A percentile compares a stretch with the other conserved stretches of the same genome.
These are phyloP conservation scores for Rhinichthys osculus DNA, from an alignment of 2,797 vertebrate species.

Conservation along the genomic window DNA sequence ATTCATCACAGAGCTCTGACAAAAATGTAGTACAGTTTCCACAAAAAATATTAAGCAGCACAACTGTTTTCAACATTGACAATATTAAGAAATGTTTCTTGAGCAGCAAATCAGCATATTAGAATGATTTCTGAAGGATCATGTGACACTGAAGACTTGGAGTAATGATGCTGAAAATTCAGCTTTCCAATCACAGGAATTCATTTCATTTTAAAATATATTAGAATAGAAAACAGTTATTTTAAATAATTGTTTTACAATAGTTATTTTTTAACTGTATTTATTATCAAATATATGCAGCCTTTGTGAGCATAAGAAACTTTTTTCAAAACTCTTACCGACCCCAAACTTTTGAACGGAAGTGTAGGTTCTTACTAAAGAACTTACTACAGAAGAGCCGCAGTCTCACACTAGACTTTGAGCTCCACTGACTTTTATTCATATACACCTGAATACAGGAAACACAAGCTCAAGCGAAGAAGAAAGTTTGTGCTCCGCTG, in stretches of 20 bases:
- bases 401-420: not conserved
- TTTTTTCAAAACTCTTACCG: no score
- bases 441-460: not conserved
- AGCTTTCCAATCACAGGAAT: not conserved
- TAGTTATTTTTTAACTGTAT: not conserved
- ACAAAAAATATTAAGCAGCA: not conserved
- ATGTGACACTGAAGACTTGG: not conserved
- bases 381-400: not conserved
- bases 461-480: not conserved
- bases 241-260: not conserved
- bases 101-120: not conserved
- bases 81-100: not conserved
- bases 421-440: not conserved
- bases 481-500: not conserved
- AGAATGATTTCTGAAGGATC: not conserved
- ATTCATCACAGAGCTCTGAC: not conserved
- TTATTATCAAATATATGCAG: not conserved
- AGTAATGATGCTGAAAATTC: not conserved
- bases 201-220: not conserved
- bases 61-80: not conserved
- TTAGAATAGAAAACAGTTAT: not conserved
- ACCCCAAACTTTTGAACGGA: not conserved
- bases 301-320: not conserved
- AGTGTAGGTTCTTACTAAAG: not conserved
- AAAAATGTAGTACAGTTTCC: not conserved